These are phyloP conservation scores for Seriola rivoliana DNA, from an alignment of 2,113 vertebrate species.

Conservation along the genomic window DNA sequence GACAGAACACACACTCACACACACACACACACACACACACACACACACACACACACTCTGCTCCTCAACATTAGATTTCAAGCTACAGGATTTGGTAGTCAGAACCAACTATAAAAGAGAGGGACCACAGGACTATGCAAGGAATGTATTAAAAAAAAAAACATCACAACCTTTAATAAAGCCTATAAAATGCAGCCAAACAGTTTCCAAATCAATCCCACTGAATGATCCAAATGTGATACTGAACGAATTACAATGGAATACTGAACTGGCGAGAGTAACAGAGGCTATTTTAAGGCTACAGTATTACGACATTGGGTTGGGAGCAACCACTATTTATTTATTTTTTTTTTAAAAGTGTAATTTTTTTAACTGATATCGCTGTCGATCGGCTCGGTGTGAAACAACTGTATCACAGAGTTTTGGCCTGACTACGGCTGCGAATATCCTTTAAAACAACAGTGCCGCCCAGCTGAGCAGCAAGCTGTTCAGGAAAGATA, in stretches of 20 bases:
- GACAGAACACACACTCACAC: not conserved
- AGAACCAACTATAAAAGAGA: not conserved
- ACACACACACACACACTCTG: not conserved
- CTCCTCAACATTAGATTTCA: conserved; percentile 8
- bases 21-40: not conserved
- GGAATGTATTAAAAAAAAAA: conserved; percentile 39
- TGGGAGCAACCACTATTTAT: not conserved
- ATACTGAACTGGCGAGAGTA: not conserved
- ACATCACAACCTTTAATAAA: conserved; percentile 9
- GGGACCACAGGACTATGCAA: conserved; percentile 15
- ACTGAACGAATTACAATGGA: not conserved
- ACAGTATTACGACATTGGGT: no score
- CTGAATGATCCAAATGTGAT: not conserved
- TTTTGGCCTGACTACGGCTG: conserved; percentile 10
- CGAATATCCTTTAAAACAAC: conserved; percentile 46
- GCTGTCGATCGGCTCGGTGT: not conserved
- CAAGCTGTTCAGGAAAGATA: conserved; percentile 74
- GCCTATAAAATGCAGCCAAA: conserved; percentile 22
- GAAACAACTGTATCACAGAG: not conserved
- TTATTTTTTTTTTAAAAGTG: not conserved
- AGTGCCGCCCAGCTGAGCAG: conserved; percentile 27
- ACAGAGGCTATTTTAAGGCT: no score
- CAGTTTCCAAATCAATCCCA: conserved; percentile 18
- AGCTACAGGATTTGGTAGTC: conserved; percentile 7
- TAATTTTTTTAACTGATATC: not conserved